These are phyloP conservation scores for Heterodera carotae DNA, from an alignment of 1,140 invertebrate genomes.

Conservation along the genomic window DNA sequence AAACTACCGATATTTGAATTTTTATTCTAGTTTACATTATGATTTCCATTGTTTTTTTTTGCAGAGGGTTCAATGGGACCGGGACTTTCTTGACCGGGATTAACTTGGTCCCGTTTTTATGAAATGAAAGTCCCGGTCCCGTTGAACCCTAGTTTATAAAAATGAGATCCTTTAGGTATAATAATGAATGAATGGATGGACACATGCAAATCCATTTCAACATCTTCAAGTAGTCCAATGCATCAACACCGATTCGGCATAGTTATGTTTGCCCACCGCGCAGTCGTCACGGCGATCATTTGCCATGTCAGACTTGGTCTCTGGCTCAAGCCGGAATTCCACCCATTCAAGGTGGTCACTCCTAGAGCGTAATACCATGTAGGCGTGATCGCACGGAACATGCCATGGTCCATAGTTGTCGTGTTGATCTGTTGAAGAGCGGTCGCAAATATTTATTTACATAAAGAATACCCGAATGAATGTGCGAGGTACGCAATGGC, in stretches of 20 bases:
- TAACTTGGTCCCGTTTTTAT: too few species aligned
- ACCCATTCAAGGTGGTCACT: neutral
- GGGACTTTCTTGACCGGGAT: too few species aligned
- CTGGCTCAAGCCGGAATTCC: constrained; percentile 16
- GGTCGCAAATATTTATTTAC: neutral
- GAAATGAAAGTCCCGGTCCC: too few species aligned
- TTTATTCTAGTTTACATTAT: too few species aligned
- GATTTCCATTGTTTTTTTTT: too few species aligned
- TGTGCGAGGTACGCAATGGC: neutral
- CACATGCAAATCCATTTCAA: neutral
- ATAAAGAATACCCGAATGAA: neutral
- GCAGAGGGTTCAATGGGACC: too few species aligned
- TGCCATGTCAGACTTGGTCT: neutral
- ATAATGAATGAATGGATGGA: neutral
- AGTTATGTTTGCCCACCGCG: constrained; percentile 14
- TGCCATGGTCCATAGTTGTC: constrained; percentile 18
- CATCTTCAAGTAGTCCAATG: neutral
- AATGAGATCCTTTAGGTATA: neutral
- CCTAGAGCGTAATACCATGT: constrained; percentile 15
- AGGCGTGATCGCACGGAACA: constrained; percentile 18
- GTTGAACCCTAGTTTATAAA: too few species aligned
- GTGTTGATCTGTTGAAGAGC: neutral
- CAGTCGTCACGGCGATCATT: constrained; percentile 11
- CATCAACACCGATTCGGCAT: constrained; percentile 12
- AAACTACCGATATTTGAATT: too few species aligned